These are phyloP conservation scores for Sinonovacula constricta DNA, from an alignment of 1,140 invertebrate genomes.

Conservation along the genomic window DNA sequence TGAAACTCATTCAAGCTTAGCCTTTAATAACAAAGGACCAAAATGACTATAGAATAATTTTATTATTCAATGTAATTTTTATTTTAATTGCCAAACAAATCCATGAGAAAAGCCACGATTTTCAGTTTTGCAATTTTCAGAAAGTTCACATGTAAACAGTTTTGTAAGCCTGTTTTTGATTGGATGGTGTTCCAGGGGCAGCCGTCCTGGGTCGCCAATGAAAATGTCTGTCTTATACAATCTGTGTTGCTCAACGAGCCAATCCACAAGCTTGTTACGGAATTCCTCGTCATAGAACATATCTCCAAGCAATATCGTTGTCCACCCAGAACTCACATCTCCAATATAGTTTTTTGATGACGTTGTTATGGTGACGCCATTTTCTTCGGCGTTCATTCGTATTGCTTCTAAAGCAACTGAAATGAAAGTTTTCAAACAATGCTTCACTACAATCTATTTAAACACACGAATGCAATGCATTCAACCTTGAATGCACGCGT, in stretches of 20 bases:
- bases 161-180: slow-evolving; percentile 46
- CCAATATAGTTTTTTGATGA: slow-evolving; percentile 43
- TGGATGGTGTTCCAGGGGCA: slow-evolving; percentile 51
- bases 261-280: slow-evolving; percentile 13
- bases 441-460: too few species aligned
- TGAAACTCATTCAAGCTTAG: too few species aligned
- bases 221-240: slow-evolving; percentile 42
- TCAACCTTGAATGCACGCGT: too few species aligned
- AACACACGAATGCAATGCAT: too few species aligned
- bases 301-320: slow-evolving; percentile 55
- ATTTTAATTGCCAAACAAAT: slow-evolving; percentile 51
- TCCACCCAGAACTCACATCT: slow-evolving; percentile 12
- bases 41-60: too few species aligned
- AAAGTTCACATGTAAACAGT: slow-evolving; percentile 52
- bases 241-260: background rate
- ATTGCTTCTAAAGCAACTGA: slow-evolving; percentile 46
- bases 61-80: background rate
- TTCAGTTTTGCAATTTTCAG: slow-evolving; percentile 49
- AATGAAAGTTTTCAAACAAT: too few species aligned
- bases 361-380: slow-evolving; percentile 38
- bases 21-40: too few species aligned
- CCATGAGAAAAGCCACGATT: slow-evolving; percentile 60
- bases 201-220: slow-evolving; percentile 60
- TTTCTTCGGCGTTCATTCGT: slow-evolving; percentile 43
- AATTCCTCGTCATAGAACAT: slow-evolving; percentile 58